Evolutionary conservation across 2,113 vertebrate species (phyloP), one percentile per base, ranked within the genome.

Genomic region (Neogale vison): DNA sequence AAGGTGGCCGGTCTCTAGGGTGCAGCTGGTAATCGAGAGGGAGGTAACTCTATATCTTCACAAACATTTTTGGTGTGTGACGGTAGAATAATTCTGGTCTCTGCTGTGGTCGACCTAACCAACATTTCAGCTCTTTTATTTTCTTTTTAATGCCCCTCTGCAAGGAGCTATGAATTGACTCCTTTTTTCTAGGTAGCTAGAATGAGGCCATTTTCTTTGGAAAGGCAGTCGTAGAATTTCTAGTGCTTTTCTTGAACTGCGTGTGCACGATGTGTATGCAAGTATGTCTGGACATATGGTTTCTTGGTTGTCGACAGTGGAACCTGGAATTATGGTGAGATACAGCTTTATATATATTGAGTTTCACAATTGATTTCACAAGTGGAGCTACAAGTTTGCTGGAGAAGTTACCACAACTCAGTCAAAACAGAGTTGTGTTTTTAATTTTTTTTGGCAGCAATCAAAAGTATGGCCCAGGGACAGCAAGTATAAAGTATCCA

Each of bases 171-270:
- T 74, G 36, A 77, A 77, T 93, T 77, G 61, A 52, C 45, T 42
- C 23, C 11, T 8, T 81, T 96, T 95, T 95, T 69, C 57, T 74
- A 10, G 55, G 7, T 52, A 79, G 26, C 31, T 90, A 39, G 24
- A 76, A 89, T 36, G 42, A 93, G n/a, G 52, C n/a, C 14, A 47
- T 86, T 96, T 92, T 79, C 67, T 47, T 97, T 89, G 55, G 52
- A 84, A 80, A 92, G 79, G 65, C n/a, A 80, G 29, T 81, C 21
- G 8, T 88, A n/a, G 31, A 20, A 11, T 93, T 61, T 72, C 61
- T 55, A 63, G 23, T 84, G 50, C 20, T 88, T 86, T 90, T 76
- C 24, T 55, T 81, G 59, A 39, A 55, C 45, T 29, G 4, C 57
- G 21, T 52, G 10, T 57, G 13, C 11, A 4, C 7, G 57, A 34